Evolutionary conservation across 2,113 vertebrate species (phyloP), one percentile per base, ranked within the genome.

Genomic region (Carettochelys insculpta): DNA sequence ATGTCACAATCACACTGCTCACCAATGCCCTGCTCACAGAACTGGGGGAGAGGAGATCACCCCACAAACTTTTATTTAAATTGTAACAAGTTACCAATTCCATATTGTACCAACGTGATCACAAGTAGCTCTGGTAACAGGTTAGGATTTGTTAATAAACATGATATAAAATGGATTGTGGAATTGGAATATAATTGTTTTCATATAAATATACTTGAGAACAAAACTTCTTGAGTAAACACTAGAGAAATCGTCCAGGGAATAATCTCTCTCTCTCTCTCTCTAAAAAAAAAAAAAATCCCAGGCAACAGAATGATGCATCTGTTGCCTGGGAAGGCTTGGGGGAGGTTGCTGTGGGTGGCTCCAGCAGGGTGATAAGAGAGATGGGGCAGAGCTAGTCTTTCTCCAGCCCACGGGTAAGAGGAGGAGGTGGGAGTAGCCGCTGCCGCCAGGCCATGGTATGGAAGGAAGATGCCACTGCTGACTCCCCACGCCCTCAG

Each of bases 211-310:
- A 22, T 24, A 43, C 27, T 65, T 80, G 82, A 89, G 76, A 90
- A 80, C n/a, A 68, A 80, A 88, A 78, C 71, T 85, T 85, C 78
- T 93, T 88, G 84, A 85, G 73, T 75, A 80, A 78, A 80, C 19
- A 85, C n/a, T 73, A 71, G n/a, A 56, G 86, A 4, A 76, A 12
- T 41, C 76, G 78, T 51, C 50, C 41, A 50, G 52, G 41, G n/a
- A 56, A 3, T 89, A 29, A 82, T 94, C 88, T 92, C 27, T 47
- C 88, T 45, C 11, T 0, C 0, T 34, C 80, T 50, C n/a, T n/a
- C n/a, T n/a, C n/a, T n/a, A n/a, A n/a, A n/a, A n/a, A n/a, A n/a
- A n/a, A n/a, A n/a, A n/a, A n/a, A n/a, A n/a, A n/a, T n/a, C n/a
- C n/a, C n/a, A n/a, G n/a, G n/a, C n/a, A n/a, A n/a, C n/a, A n/a